A percentile compares a stretch with the other conserved stretches of the same genome.
These are phyloP conservation scores for Pomacea canaliculata DNA, from an alignment of 2,888 invertebrate genomes.

Conservation along the genomic window DNA sequence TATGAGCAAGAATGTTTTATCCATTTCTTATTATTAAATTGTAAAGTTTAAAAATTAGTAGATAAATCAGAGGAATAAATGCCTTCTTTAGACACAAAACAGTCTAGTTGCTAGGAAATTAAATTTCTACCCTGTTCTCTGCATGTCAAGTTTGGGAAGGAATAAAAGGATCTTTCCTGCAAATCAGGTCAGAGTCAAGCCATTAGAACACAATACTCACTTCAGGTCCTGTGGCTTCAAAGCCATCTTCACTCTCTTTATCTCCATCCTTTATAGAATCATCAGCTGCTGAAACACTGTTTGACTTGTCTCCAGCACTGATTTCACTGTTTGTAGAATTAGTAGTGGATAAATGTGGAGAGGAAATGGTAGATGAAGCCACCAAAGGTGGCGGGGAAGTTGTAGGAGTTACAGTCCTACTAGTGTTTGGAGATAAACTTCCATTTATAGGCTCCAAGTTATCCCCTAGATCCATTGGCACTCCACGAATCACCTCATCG, in stretches of 20 bases:
- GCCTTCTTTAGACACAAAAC: too few relatives aligned
- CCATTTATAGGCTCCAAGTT: slow-evolving; percentile 36
- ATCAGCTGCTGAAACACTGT: background rate
- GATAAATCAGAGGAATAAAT: too few relatives aligned
- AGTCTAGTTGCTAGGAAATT: too few relatives aligned
- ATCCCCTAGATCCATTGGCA: slow-evolving; percentile 34
- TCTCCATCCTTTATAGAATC: background rate
- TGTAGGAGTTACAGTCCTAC: background rate
- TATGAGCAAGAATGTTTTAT: too few relatives aligned
- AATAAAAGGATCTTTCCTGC: too few relatives aligned
- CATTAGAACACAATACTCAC: background rate
- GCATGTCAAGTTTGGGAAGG: too few relatives aligned
- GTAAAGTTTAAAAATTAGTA: too few relatives aligned
- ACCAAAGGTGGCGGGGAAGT: background rate
- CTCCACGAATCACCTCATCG: slow-evolving; percentile 35
- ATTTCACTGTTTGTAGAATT: background rate
- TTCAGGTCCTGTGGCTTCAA: background rate
- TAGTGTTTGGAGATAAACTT: background rate
- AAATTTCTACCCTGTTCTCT: too few relatives aligned
- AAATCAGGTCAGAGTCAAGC: too few relatives aligned
- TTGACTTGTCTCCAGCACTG: background rate
- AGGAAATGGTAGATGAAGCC: background rate
- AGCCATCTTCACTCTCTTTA: background rate
- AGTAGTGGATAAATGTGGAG: background rate
- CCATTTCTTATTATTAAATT: too few relatives aligned